Conservation (phyloP, 1,140 invertebrate genomes). For the Pristionchus pacificus region DNA sequence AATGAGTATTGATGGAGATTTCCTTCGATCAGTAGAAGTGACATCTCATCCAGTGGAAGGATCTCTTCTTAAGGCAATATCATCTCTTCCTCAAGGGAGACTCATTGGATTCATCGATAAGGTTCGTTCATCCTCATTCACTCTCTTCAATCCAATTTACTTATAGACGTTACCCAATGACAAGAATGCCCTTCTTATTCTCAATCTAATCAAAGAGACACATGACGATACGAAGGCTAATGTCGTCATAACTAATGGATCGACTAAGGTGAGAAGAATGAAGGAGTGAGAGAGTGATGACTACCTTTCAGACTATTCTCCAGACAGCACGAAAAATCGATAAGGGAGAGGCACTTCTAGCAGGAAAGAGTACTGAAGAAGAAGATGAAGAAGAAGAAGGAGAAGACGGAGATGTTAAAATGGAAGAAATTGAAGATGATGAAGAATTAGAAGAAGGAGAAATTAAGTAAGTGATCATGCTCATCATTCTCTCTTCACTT, state of each 20-base stretch:
- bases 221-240: slow-evolving; percentile 29
- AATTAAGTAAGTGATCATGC: slow-evolving; percentile 1
- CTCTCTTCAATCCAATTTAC: too few species aligned
- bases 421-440: slow-evolving; percentile 1
- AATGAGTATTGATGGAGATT: slow-evolving; percentile 37
- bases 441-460: not conserved
- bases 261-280: slow-evolving; percentile 23
- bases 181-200: slow-evolving; percentile 31
- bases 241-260: slow-evolving; percentile 19
- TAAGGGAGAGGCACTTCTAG: slow-evolving; percentile 7
- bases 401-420: slow-evolving; percentile 2
- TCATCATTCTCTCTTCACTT: slow-evolving; percentile 3
- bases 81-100: slow-evolving; percentile 17
- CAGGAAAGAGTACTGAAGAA: slow-evolving; percentile 13
- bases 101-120: slow-evolving; percentile 37
- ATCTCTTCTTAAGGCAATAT: slow-evolving; percentile 18
- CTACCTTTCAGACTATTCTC: slow-evolving; percentile 25
- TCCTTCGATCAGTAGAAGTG: slow-evolving; percentile 32
- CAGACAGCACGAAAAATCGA: slow-evolving; percentile 15
- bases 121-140: slow-evolving; percentile 17
- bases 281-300: too few species aligned
- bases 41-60: slow-evolving; percentile 19
- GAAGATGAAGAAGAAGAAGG: slow-evolving; percentile 27
- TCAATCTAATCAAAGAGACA: slow-evolving; percentile 36
- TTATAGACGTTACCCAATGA: slow-evolving; percentile 22